phyloP scores from a whole-genome alignment of 2,113 vertebrate genomes.

The Colistium nudipinnis region DNA sequence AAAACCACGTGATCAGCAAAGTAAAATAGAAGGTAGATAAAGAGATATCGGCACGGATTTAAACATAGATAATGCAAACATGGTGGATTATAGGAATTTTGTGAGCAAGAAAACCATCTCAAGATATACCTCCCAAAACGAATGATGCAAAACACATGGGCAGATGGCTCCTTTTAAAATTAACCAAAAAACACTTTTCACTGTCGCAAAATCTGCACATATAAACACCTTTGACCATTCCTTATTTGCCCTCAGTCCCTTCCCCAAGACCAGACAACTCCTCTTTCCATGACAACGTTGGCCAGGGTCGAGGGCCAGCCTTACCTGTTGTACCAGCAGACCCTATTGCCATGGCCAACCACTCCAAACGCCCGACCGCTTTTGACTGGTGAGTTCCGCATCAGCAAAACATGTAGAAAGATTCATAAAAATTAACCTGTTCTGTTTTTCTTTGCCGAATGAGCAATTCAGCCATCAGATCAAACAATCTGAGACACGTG shows the following conservation, averaged over 20 bases:
- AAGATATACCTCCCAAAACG: too few relatives aligned
- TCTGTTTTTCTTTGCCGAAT: not conserved
- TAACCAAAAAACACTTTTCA: too few relatives aligned
- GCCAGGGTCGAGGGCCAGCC: conserved; percentile 85
- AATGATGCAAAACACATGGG: too few relatives aligned
- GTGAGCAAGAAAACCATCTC: not conserved
- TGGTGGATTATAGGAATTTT: not conserved
- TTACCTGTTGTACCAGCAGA: conserved; percentile 83
- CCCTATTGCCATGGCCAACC: conserved; percentile 86
- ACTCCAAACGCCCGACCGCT: conserved; percentile 93
- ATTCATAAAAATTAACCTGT: not conserved
- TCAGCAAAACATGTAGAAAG: not conserved
- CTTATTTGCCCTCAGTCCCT: conserved; percentile 83
- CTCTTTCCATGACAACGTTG: conserved; percentile 90
- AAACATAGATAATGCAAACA: not conserved
- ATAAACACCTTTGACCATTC: not conserved
- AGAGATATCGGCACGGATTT: too few relatives aligned
- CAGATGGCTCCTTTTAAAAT: not conserved
- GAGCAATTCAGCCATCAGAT: not conserved
- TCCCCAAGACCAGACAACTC: conserved; percentile 96
- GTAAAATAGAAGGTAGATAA: too few relatives aligned
- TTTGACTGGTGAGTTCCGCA: conserved; percentile 90
- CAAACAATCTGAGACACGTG: not conserved
- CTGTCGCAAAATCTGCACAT: not conserved
- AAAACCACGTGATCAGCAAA: too few relatives aligned